Evolutionary conservation across 2,888 invertebrate genomes (phyloP).

Genomic region (Epinotia bilunana): DNA sequence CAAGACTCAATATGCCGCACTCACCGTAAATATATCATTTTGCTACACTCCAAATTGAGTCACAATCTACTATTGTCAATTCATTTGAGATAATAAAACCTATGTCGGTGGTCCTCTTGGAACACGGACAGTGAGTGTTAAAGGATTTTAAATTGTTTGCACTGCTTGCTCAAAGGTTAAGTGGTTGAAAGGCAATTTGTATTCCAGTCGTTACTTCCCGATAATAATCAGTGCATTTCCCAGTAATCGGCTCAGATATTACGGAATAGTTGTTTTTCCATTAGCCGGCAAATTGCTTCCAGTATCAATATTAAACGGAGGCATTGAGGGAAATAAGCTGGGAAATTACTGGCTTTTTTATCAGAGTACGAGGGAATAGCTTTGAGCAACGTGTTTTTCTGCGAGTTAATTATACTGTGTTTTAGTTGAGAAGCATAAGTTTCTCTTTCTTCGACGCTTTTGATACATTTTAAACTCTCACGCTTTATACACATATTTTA

Average conservation of each 20-base stretch:
- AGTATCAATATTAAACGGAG: conserved; percentile 32
- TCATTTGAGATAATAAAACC: no score
- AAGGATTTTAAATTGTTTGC: no score
- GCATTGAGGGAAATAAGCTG: conserved; percentile 26
- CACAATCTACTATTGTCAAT: no score
- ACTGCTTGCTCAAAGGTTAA: no score
- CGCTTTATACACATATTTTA: no score
- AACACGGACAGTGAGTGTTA: no score
- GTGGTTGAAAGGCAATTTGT: background rate
- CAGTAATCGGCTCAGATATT: conserved; percentile 7
- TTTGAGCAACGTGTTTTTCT: background rate
- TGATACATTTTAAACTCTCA: no score
- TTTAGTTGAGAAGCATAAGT: background rate
- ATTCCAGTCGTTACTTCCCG: background rate
- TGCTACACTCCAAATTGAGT: no score
- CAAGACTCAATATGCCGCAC: no score
- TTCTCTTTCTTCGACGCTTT: no score
- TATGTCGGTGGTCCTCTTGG: no score
- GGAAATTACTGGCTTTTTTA: conserved; percentile 17
- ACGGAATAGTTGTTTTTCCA: conserved; percentile 26
- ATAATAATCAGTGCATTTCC: background rate
- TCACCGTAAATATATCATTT: background rate
- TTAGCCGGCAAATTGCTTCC: conserved; percentile 27
- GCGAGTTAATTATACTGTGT: background rate
- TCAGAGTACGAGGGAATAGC: background rate